A percentile compares a stretch with the other conserved stretches of the same genome.
phyloP scores from a whole-genome alignment of 2,113 vertebrate species.

The Odobenus rosmarus region DNA sequence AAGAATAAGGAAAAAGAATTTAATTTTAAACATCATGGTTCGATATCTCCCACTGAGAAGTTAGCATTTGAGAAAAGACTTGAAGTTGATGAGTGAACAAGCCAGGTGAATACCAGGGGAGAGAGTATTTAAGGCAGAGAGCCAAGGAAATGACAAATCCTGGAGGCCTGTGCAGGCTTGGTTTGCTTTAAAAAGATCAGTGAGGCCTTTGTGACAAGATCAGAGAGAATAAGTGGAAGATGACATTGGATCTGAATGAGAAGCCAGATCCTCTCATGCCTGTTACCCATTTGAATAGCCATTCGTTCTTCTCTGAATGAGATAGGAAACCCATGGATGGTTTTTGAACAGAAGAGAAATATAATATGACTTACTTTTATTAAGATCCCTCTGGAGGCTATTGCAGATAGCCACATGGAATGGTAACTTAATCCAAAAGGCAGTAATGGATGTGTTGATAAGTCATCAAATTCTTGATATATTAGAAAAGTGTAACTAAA shows the following conservation, averaged over 20 bases:
- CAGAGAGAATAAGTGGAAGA: not conserved
- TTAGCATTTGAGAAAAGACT: not conserved
- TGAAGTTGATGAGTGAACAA: not conserved
- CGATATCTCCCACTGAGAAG: not conserved
- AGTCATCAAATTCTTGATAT: not conserved
- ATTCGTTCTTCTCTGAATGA: not conserved
- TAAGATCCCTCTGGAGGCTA: not conserved
- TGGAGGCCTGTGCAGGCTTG: not conserved
- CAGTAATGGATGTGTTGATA: not conserved
- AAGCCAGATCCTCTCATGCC: not conserved
- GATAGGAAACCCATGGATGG: not conserved
- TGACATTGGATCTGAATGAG: not conserved
- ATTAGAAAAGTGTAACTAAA: not conserved
- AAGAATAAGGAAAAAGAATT: not conserved
- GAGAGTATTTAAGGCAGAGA: not conserved
- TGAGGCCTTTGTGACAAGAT: not conserved
- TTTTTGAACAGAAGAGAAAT: not conserved
- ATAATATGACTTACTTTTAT: not conserved
- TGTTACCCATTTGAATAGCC: not conserved
- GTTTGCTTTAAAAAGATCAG: not conserved
- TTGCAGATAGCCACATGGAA: not conserved
- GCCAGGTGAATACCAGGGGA: not conserved
- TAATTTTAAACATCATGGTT: not conserved
- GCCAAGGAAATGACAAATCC: not conserved
- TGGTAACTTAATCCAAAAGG: not conserved